Evolutionary conservation across 2,113 vertebrate species (phyloP).

Genomic region (Silurus meridionalis): DNA sequence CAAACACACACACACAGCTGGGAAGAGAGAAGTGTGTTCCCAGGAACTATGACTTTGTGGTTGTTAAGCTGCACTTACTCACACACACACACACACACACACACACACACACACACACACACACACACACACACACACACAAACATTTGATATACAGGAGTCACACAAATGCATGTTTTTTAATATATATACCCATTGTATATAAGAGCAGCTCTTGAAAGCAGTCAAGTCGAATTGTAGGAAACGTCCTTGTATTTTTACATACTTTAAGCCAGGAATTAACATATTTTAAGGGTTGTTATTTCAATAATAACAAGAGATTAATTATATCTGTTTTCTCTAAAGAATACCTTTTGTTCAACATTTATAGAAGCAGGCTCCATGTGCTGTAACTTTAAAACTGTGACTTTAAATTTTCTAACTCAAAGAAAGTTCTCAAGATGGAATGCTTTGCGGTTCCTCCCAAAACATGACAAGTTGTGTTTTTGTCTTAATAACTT

Average conservation of each 20-base stretch:
- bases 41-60: slow-evolving; percentile 8
- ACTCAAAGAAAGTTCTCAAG: neutral
- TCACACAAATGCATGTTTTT: neutral
- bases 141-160: neutral
- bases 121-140: neutral
- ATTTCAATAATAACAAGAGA: neutral
- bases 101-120: no score
- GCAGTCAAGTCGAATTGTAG: neutral
- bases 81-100: neutral
- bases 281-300: neutral
- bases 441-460: neutral
- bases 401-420: neutral
- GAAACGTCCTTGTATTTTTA: neutral
- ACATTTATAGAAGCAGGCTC: neutral
- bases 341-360: neutral
- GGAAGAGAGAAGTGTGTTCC: neutral
- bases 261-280: neutral
- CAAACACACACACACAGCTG: neutral
- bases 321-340: neutral
- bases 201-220: neutral
- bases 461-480: neutral
- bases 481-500: neutral
- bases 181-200: neutral
- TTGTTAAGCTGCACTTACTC: neutral
- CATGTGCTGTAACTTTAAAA: neutral